Percentiles rank a stretch among this genome's conserved stretches.
phyloP scores from a whole-genome alignment of 2,888 invertebrate species.

The Trissoscelio sp. region DNA sequence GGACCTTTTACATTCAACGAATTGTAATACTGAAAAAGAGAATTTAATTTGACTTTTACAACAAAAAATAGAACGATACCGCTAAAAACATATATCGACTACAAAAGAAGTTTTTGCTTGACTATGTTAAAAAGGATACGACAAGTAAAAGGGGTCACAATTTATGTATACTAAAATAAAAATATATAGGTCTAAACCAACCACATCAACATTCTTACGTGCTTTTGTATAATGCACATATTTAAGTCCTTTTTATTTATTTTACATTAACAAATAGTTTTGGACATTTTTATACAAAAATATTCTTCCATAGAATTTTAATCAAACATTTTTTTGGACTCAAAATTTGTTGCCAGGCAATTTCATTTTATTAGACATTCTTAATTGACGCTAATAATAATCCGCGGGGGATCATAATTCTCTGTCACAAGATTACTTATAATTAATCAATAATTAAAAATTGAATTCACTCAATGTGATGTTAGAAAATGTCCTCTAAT shows the following conservation, averaged over 20 bases:
- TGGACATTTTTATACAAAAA: too few relatives aligned
- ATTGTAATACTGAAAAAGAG: background rate
- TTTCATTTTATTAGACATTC: too few relatives aligned
- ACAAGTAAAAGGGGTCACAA: slow-evolving; percentile 29
- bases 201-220: too few relatives aligned
- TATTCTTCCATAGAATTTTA: too few relatives aligned
- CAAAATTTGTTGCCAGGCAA: too few relatives aligned
- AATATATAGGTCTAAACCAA: too few relatives aligned
- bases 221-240: too few relatives aligned
- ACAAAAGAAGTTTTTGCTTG: slow-evolving; percentile 42
- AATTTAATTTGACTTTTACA: slow-evolving; percentile 27
- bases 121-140: slow-evolving; percentile 22
- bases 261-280: too few relatives aligned
- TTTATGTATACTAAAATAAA: slow-evolving; percentile 34
- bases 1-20: background rate
- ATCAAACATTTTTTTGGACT: too few relatives aligned
- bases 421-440: background rate
- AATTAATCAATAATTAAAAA: slow-evolving; percentile 25
- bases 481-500: slow-evolving; percentile 15
- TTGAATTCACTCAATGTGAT: slow-evolving; percentile 1
- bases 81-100: slow-evolving; percentile 9
- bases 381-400: slow-evolving; percentile 7
- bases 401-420: background rate
- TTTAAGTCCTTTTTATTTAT: too few relatives aligned
- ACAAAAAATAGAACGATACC: slow-evolving; percentile 17